Evolutionary conservation across 2,113 vertebrate species (phyloP), one percentile per base, ranked within the genome.

Genomic region (Larimichthys crocea): DNA sequence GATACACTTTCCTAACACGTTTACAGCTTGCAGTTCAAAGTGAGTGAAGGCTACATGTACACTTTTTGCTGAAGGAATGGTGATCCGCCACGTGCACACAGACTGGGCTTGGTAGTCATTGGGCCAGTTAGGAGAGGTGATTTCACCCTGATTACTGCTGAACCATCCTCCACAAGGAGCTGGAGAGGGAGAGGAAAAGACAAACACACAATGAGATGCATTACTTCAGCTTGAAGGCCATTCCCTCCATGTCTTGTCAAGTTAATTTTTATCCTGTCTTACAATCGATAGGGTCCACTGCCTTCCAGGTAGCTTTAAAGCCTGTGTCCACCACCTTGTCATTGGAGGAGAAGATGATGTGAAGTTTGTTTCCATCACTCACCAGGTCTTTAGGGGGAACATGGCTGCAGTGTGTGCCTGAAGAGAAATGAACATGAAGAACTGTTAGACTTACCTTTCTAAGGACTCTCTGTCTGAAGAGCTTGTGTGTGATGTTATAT

Each of bases 71-170:
- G 85, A 74, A 12, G 86, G 85, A 22, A 93, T 50, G 22, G 42
- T 69, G 77, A 96, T 89, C 24, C 56, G 90, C 95, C 95, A 96
- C 2, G 94, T 95, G 87, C 95, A 96, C 69, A 89, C 92, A 4
- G 80, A 85, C 77, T 90, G 92, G 12, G 60, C 62, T 0, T 84
- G 78, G 77, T 95, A 96, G 70, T 89, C 75, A 10, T 24, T 69
- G 20, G 94, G 93, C 95, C 94, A 96, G 65, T 92, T 90, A 2
- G 94, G 94, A 63, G 94, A 95, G 11, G 17, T 80, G 40, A 96
- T 69, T 80, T 94, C 92, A 61, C 94, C 95, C 67, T 89, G 80
- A 44, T 85, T 22, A 26, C 68, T 68, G 75, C n/a, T 84, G 53
- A 94, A 95, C 57, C 62, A 80, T 61, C 94, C 94, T 86, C 94